Conservation (phyloP, 2,888 invertebrate genomes). For the Coremacera marginata region DNA sequence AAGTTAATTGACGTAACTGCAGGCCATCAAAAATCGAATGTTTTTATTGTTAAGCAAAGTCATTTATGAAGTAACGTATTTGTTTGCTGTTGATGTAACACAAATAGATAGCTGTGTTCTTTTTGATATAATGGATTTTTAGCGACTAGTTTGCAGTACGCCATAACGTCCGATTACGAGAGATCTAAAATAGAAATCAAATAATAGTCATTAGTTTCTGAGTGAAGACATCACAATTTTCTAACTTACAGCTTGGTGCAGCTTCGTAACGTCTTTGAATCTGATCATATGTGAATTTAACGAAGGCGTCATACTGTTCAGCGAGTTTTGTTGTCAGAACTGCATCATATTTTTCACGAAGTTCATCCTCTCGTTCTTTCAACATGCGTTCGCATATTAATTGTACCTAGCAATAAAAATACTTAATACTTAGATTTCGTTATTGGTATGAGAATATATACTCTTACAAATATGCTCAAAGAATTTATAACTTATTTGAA, state of each 20-base stretch:
- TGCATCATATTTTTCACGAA: constrained; percentile 94
- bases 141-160: constrained; percentile 56
- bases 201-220: background rate
- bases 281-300: constrained; percentile 98
- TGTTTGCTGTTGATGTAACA: constrained; percentile 17
- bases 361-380: constrained; percentile 92
- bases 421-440: background rate
- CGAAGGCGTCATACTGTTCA: constrained; percentile 99
- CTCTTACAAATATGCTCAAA: no score
- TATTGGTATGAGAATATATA: no score
- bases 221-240: background rate
- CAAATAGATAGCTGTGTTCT: constrained; percentile 6
- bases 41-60: background rate
- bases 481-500: no score
- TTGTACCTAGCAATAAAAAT: constrained; percentile 78
- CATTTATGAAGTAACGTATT: constrained; percentile 15
- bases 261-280: constrained; percentile 81
- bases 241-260: constrained; percentile 69
- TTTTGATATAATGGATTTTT: constrained; percentile 39
- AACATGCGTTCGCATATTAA: constrained; percentile 98
- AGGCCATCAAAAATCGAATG: constrained; percentile 12
- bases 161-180: constrained; percentile 65
- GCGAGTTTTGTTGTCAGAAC: constrained; percentile 93
- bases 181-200: constrained; percentile 60
- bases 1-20: constrained; percentile 20